Evolutionary conservation across 1,140 invertebrate genomes (phyloP).

Genomic region (Scylla paramamosain): DNA sequence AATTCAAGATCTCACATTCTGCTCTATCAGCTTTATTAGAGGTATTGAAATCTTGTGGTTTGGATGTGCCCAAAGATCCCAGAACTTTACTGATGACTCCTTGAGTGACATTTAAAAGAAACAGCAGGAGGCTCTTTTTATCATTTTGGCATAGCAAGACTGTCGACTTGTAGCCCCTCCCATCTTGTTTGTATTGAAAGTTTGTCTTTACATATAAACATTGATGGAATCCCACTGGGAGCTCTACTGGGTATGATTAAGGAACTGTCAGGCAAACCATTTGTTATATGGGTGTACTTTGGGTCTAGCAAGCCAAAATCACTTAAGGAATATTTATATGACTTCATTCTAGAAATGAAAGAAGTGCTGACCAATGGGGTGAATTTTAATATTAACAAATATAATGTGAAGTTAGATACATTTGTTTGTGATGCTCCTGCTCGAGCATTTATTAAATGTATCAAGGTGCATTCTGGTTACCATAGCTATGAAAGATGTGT

Average conservation of each 20-base stretch:
- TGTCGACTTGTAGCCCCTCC: conserved; percentile 28
- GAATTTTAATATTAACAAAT: conserved; percentile 33
- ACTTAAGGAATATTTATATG: conserved; percentile 14
- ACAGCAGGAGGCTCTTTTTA: conserved; percentile 35
- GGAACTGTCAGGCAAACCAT: conserved; percentile 36
- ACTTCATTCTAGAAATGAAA: conserved; percentile 30
- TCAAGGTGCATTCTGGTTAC: conserved; percentile 44
- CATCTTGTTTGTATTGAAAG: conserved; percentile 26
- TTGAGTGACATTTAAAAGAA: conserved; percentile 27
- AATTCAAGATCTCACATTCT: conserved; percentile 44
- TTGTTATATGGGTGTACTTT: conserved; percentile 30
- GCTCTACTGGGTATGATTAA: conserved; percentile 45
- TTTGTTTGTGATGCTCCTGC: conserved; percentile 49
- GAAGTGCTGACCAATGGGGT: conserved; percentile 35
- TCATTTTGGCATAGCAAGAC: conserved; percentile 22
- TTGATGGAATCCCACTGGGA: conserved; percentile 26
- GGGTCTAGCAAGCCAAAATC: conserved; percentile 32
- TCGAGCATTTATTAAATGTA: conserved; percentile 44
- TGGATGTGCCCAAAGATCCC: conserved; percentile 38
- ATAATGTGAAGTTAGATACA: conserved; percentile 41
- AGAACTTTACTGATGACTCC: conserved; percentile 27
- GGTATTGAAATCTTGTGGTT: conserved; percentile 25
- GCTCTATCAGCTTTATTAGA: conserved; percentile 39
- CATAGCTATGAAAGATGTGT: conserved; percentile 42
- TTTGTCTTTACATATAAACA: conserved; percentile 21